A percentile compares a stretch with the other conserved stretches of the same genome.
Conservation (phyloP, 2,797 vertebrate genomes). For the Leptatherina wallacei region DNA sequence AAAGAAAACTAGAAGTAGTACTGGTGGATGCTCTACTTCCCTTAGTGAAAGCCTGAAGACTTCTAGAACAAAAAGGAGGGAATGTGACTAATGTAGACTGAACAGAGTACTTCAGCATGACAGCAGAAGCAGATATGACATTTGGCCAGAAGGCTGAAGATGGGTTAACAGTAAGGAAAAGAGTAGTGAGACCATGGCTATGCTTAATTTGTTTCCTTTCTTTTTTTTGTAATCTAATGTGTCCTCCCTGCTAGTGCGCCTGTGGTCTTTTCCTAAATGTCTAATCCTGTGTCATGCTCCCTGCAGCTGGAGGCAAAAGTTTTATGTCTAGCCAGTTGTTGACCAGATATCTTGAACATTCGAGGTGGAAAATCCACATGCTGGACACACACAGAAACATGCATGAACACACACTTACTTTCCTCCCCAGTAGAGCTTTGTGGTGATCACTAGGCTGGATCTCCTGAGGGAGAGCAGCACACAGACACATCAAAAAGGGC, state of each 20-base stretch:
- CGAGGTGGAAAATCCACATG: constrained; percentile 27
- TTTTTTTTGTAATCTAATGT: constrained; percentile 11
- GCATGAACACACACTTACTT: constrained; percentile 87
- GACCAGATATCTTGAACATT: constrained; percentile 21
- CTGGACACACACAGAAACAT: constrained; percentile 12
- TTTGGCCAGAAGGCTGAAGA: constrained; percentile 33
- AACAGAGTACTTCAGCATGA: constrained; percentile 43
- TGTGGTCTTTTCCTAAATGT: constrained; percentile 29
- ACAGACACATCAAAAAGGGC: constrained; percentile 45
- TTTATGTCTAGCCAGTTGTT: constrained; percentile 22
- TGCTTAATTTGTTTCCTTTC: not conserved
- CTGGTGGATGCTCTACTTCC: constrained; percentile 14
- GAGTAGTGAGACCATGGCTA: constrained; percentile 12
- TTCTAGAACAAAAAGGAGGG: constrained; percentile 21
- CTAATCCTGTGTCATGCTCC: constrained; percentile 40
- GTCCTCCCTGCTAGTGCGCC: constrained; percentile 16
- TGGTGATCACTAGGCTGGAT: constrained; percentile 97
- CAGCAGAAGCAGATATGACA: constrained; percentile 44
- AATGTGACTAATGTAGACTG: constrained; percentile 50
- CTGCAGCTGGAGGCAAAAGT: constrained; percentile 21
- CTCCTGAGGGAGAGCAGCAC: constrained; percentile 83
- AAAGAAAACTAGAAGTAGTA: constrained; percentile 19
- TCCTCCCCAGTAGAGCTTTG: constrained; percentile 99
- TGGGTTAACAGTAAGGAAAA: constrained; percentile 20
- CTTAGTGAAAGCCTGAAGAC: constrained; percentile 23